phyloP scores from a whole-genome alignment of 2,113 vertebrate genomes.

The Melierax canorus region DNA sequence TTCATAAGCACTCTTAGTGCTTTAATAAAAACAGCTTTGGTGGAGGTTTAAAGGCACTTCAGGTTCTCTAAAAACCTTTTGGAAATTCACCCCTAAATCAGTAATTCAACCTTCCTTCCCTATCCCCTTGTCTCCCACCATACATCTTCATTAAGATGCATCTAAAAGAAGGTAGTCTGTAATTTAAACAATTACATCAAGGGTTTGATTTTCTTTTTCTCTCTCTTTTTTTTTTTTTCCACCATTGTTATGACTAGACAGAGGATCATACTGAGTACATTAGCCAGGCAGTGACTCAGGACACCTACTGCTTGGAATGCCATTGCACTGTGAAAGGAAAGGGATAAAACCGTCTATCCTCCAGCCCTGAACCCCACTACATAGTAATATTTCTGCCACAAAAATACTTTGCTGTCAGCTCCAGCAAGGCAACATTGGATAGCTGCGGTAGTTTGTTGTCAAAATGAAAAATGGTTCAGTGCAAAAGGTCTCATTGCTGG shows the following conservation, averaged over 20 bases:
- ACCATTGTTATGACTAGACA: slow-evolving; percentile 79
- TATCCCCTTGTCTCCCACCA: background rate
- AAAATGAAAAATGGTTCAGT: slow-evolving; percentile 84
- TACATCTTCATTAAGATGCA: slow-evolving; percentile 20
- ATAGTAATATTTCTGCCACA: slow-evolving; percentile 81
- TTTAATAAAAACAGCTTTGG: slow-evolving; percentile 68
- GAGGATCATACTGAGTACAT: slow-evolving; percentile 75
- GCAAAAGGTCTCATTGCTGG: slow-evolving; percentile 78
- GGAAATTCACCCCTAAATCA: slow-evolving; percentile 48
- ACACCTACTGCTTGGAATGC: slow-evolving; percentile 78
- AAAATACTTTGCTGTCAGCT: slow-evolving; percentile 78
- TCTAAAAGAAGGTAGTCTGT: slow-evolving; percentile 3
- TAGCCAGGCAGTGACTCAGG: slow-evolving; percentile 73
- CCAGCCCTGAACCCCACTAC: slow-evolving; percentile 39
- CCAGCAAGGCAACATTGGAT: slow-evolving; percentile 68
- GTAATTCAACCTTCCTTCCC: slow-evolving; percentile 11
- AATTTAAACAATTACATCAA: slow-evolving; percentile 21
- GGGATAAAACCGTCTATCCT: slow-evolving; percentile 65
- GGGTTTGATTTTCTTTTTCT: background rate
- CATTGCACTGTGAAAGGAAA: slow-evolving; percentile 56
- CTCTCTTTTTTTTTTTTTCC: background rate
- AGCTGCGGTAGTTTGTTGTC: slow-evolving; percentile 78
- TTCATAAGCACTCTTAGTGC: slow-evolving; percentile 64
- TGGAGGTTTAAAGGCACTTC: slow-evolving; percentile 63
- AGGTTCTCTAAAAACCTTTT: slow-evolving; percentile 65